Percentiles rank a stretch among this genome's conserved stretches.
phyloP scores from a whole-genome alignment of 2,113 vertebrate species.

The Pithys albifrons region DNA sequence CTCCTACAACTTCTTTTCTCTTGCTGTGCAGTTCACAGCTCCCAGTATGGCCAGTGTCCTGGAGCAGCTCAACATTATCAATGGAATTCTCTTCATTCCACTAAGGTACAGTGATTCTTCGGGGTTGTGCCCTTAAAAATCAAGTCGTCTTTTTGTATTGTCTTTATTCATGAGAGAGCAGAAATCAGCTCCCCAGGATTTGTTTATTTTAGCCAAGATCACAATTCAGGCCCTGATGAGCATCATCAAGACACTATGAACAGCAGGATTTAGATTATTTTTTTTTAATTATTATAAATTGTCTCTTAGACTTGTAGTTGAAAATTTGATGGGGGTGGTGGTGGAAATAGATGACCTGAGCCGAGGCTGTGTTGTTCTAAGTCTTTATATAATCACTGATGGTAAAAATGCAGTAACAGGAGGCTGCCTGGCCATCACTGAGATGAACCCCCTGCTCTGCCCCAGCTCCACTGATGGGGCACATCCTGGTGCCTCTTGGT shows the following conservation, averaged over 20 bases:
- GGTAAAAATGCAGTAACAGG: neutral
- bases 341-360: neutral
- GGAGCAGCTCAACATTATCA: constrained; percentile 98
- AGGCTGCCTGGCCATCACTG: neutral
- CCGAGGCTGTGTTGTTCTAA: neutral
- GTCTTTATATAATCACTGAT: neutral
- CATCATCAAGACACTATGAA: neutral
- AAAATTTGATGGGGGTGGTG: neutral
- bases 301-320: neutral
- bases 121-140: neutral
- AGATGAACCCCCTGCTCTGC: neutral
- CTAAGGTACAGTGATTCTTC: constrained; percentile 83
- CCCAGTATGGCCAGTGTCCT: constrained; percentile 96
- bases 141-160: too few species aligned
- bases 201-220: neutral
- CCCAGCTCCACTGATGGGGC: neutral
- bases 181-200: neutral
- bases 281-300: neutral
- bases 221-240: neutral
- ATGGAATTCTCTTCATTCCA: constrained; percentile 98
- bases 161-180: neutral
- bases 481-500: neutral
- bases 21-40: constrained; percentile 85
- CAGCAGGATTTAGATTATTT: neutral
- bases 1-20: neutral